Evolutionary conservation across 2,113 vertebrate genomes (phyloP).

Genomic region (Nothobranchius kuhntae): DNA sequence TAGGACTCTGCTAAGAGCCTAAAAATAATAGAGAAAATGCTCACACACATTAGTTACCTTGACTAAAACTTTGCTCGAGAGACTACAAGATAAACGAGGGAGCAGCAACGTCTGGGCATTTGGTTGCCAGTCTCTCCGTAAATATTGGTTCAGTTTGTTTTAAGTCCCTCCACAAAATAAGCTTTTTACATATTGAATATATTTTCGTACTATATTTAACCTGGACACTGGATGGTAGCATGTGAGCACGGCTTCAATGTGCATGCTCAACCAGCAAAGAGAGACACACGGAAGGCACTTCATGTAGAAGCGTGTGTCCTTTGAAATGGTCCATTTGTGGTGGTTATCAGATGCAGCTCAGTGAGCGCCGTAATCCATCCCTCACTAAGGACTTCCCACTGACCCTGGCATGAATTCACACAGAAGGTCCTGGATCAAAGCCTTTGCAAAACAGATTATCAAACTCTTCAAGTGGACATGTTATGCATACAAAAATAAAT

Average conservation of each 20-base stretch:
- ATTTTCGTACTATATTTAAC: constrained; percentile 76
- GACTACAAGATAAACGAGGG: constrained; percentile 73
- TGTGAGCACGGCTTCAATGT: constrained; percentile 75
- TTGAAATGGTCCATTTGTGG: constrained; percentile 73
- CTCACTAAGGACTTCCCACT: constrained; percentile 49
- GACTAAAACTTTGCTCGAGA: constrained; percentile 54
- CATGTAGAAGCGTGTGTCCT: constrained; percentile 71
- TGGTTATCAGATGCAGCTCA: constrained; percentile 67
- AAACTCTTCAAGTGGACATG: too few species aligned
- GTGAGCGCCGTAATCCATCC: constrained; percentile 51
- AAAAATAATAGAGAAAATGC: constrained; percentile 45
- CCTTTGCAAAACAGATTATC: neutral
- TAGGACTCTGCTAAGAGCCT: constrained; percentile 27
- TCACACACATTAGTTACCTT: constrained; percentile 56
- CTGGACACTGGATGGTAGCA: constrained; percentile 77
- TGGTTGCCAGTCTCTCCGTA: constrained; percentile 73
- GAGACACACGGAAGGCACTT: constrained; percentile 54
- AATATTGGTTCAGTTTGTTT: constrained; percentile 81
- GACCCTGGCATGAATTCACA: constrained; percentile 8
- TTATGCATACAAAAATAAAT: too few species aligned
- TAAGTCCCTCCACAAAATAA: constrained; percentile 76
- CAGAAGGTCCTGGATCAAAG: neutral
- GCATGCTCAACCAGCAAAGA: constrained; percentile 50
- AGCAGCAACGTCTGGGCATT: constrained; percentile 75
- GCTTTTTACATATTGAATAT: constrained; percentile 78